phyloP scores from a whole-genome alignment of 2,113 vertebrate species.

The Capricornis sumatraensis region DNA sequence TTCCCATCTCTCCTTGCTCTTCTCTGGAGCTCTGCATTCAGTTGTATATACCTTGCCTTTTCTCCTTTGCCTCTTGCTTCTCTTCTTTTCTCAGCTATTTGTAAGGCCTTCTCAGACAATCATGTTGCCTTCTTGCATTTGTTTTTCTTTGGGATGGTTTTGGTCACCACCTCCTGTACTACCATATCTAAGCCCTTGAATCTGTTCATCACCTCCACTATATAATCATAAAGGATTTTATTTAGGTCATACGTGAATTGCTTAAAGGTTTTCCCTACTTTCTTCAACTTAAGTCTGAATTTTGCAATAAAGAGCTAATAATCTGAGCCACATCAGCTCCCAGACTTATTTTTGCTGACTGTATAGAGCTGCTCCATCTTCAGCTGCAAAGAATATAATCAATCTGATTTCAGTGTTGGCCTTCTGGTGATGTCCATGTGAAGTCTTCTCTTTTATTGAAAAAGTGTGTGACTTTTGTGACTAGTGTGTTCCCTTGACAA shows the following conservation, averaged over 20 bases:
- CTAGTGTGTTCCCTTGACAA: neutral
- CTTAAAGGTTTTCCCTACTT: neutral
- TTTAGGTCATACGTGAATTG: neutral
- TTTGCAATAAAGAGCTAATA: neutral
- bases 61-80: neutral
- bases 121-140: neutral
- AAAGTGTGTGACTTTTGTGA: neutral
- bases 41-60: neutral
- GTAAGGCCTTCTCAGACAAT: neutral
- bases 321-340: neutral
- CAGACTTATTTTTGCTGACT: neutral
- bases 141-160: neutral
- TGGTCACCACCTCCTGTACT: neutral
- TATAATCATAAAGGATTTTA: neutral
- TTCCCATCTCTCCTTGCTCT: neutral
- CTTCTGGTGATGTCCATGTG: neutral
- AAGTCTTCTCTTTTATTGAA: neutral
- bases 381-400: neutral
- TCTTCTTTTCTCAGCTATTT: neutral
- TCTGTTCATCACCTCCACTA: neutral
- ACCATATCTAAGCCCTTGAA: neutral
- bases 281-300: neutral
- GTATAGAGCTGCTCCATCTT: neutral
- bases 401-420: neutral
- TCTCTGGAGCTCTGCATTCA: neutral